Conservation (phyloP, 2,888 invertebrate species). For the Macropis europaea region DNA sequence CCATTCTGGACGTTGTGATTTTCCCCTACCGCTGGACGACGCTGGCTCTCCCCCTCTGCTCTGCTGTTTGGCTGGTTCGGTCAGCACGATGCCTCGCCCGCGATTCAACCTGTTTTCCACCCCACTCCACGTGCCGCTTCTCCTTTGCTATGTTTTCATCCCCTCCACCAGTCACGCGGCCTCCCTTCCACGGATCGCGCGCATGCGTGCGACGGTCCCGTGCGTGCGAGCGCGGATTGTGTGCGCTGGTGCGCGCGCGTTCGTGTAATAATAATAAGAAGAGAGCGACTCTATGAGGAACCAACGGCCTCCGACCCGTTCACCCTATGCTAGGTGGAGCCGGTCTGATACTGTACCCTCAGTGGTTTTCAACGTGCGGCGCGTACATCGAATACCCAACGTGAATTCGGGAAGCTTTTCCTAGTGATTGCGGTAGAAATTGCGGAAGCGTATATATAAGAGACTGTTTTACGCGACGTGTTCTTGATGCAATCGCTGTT, state of each 20-base stretch:
- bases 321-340: constrained; percentile 79
- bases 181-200: constrained; percentile 33
- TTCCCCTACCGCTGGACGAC: constrained; percentile 43
- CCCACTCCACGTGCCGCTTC: constrained; percentile 57
- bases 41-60: constrained; percentile 24
- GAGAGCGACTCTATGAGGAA: constrained; percentile 79
- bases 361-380: constrained; percentile 68
- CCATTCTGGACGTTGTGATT: constrained; percentile 51
- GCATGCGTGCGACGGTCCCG: constrained; percentile 54
- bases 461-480: too few species aligned
- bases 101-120: constrained; percentile 76
- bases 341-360: constrained; percentile 76
- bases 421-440: too few species aligned
- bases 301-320: constrained; percentile 79
- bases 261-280: constrained; percentile 77
- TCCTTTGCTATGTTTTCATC: constrained; percentile 56
- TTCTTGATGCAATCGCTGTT: too few species aligned
- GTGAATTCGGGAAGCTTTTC: neutral
- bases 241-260: constrained; percentile 65
- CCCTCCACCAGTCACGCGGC: constrained; percentile 41
- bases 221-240: constrained; percentile 50
- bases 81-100: constrained; percentile 73
- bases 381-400: too few species aligned
- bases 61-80: constrained; percentile 40
- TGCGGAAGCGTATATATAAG: too few species aligned